Evolutionary conservation across 2,113 vertebrate species (phyloP), one percentile per base, ranked within the genome.

Genomic region (Cyphomyrus discorhynchus): DNA sequence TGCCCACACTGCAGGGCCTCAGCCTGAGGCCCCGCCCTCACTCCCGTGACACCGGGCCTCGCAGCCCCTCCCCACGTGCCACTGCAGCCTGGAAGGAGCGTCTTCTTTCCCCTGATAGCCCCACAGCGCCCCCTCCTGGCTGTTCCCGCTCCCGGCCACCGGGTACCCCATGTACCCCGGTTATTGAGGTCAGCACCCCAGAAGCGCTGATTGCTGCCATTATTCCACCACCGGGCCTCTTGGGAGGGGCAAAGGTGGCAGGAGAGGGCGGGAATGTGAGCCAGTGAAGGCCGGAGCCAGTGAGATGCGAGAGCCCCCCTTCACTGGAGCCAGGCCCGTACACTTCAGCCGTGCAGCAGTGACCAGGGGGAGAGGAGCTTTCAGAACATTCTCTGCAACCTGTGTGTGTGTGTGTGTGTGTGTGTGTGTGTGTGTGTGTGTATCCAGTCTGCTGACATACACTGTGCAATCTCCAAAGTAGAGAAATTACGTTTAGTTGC

Each of bases 1-100:
- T 98, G 39, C 96, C 98, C 47, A 96, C 97, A 35, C 96, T 99
- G 90, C 97, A 99, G n/a, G 95, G 96, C 70, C 97, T 99, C 31
- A 97, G 97, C 89, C 95, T 98, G 82, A 95, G 87, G 45, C 58
- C 87, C 6, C 53, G 96, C 1, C 96, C 97, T 0, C 95, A 96
- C 0, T 96, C 97, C 84, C 95, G 95, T 1, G 97, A 98, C 35
- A 94, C 93, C 66, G 97, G 90, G 50, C 5, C 94, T 66, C 95
- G 93, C 21, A 97, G 96, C 92, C 97, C 95, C 50, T 98, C 97
- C 0, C 97, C 98, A 0, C 96, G 96, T 92, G 77, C 92, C 1
- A 13, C 53, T 27, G 84, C 77, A 11, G 86, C 93, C 89, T 92
- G 94, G 92, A 85, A 95, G 93, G 91, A 97, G 93, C 91, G 93